Evolutionary conservation across 2,888 invertebrate genomes (phyloP), one percentile per base, ranked within the genome.

Genomic region (Mythimna ferrago): DNA sequence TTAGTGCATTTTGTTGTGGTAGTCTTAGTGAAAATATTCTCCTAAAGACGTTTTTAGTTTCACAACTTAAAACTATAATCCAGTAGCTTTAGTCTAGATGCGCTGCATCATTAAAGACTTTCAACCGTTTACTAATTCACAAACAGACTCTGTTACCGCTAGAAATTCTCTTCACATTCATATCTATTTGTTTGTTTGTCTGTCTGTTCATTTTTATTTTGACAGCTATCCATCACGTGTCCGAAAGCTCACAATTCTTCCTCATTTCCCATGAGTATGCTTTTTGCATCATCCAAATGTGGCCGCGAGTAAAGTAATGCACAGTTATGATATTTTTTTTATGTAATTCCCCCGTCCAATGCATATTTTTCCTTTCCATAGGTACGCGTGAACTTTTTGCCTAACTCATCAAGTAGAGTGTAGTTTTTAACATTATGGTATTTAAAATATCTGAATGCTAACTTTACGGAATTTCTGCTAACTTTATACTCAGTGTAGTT

Each of bases 321-420:
- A 65, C 64, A 61, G 74, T 70, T 66, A 70, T 74, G 53, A 57
- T 58, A 65, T 73, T 65, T 78, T 54, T 51, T 77, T 82, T 54
- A 66, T 74, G 51, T 74, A 44, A 78, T 78, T 80, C 66, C 79
- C 78, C 35, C 21, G 79, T 56, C 79, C 79, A 70, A 74, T 80
- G 67, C 64, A 79, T 74, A 65, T 74, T 74, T 73, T 74, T 82
- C 21, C 54, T 61, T 70, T 70, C 26, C 64, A 70, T 70, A 79
- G 21, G 11, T 69, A 54, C 35, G 79, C 74, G 82, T 67, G 82
- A 82, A 67, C 57, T 82, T 82, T 80, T 74, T 79, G 53, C 80
- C 44, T 65, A 70, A 64, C 80, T 80, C 80, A 80, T 80, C 82
- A 80, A 80, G 38, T 80, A 80, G 79, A 80, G 82, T 80, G 79